Evolutionary conservation across 2,888 invertebrate species (phyloP).

Genomic region (Argyra leucocephala): DNA sequence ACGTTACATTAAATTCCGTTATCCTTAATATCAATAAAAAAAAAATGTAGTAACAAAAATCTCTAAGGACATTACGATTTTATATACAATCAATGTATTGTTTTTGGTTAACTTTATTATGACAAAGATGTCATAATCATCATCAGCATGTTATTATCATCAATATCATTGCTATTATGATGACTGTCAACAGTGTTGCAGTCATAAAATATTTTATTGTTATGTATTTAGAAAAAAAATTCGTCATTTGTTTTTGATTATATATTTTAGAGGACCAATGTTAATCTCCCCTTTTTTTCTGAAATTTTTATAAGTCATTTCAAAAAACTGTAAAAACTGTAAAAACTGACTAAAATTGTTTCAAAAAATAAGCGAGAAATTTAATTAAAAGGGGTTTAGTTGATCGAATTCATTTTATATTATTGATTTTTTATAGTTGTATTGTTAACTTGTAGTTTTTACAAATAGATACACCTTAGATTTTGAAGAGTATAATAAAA

Average conservation of each 20-base stretch:
- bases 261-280: background rate
- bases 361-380: too few species aligned
- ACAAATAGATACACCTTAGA: too few species aligned
- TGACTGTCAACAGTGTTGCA: background rate
- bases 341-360: too few species aligned
- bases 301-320: too few species aligned
- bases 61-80: background rate
- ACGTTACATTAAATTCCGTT: too few species aligned
- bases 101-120: background rate
- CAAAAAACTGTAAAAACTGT: too few species aligned
- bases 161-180: background rate
- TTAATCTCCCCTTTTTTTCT: background rate
- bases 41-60: background rate
- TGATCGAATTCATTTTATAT: too few species aligned
- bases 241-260: background rate
- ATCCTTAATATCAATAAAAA: background rate
- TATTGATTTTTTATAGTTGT: too few species aligned
- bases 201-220: slow-evolving; percentile 1
- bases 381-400: too few species aligned
- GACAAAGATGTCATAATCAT: background rate
- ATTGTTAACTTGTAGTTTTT: too few species aligned
- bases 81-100: background rate
- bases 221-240: background rate
- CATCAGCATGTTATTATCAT: too few species aligned
- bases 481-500: too few species aligned